phyloP scores from a whole-genome alignment of 1,140 invertebrate species.

The Nasonia longicornis region DNA sequence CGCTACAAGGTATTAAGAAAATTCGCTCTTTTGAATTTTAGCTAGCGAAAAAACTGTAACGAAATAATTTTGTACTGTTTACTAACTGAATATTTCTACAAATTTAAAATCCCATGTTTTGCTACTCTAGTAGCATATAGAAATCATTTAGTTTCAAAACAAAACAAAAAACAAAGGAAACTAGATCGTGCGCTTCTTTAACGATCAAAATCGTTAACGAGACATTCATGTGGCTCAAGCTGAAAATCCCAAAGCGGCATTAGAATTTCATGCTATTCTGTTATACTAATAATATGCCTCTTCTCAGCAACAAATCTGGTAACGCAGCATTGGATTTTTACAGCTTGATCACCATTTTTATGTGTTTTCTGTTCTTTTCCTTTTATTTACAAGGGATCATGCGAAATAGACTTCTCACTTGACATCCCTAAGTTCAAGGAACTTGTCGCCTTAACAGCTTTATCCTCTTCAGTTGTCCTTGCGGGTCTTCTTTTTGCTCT shows the following conservation, averaged over 20 bases:
- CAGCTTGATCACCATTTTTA: conserved; percentile 27
- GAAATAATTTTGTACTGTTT: conserved; percentile 15
- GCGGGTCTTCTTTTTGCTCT: conserved; percentile 77
- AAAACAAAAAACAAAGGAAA: background rate
- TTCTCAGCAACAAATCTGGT: conserved; percentile 20
- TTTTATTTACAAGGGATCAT: conserved; percentile 30
- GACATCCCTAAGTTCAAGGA: conserved; percentile 45
- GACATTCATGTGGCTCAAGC: conserved; percentile 3
- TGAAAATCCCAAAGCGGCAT: conserved; percentile 10
- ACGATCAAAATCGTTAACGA: conserved; percentile 10
- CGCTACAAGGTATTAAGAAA: conserved; percentile 18
- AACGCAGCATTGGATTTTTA: conserved; percentile 26
- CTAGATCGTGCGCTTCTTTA: background rate
- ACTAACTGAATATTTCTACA: conserved; percentile 23
- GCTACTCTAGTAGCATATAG: background rate
- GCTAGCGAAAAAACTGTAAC: background rate
- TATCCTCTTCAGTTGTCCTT: conserved; percentile 72
- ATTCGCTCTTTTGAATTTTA: background rate
- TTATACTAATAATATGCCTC: conserved; percentile 16
- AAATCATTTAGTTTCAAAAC: conserved; percentile 13
- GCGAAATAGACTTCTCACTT: background rate
- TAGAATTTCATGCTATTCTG: background rate
- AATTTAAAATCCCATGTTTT: conserved; percentile 14
- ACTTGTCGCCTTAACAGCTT: conserved; percentile 43
- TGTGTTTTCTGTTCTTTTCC: conserved; percentile 15